Evolutionary conservation across 2,888 invertebrate species (phyloP).

Genomic region (Andricus quercusramuli): DNA sequence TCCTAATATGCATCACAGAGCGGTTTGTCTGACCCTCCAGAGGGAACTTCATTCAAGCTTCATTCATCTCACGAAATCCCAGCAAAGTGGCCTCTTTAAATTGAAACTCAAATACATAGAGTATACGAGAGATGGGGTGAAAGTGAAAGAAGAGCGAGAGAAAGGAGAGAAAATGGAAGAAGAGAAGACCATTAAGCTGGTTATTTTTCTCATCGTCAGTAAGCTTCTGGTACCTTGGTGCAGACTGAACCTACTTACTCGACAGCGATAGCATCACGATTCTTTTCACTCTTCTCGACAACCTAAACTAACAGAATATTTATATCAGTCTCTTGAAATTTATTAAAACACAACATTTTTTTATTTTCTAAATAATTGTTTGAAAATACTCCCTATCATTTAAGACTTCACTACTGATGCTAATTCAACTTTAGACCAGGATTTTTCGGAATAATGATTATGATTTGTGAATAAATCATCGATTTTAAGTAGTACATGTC

Average conservation of each 20-base stretch:
- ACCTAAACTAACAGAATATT: not conserved
- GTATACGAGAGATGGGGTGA: not conserved
- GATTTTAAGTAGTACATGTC: too few species aligned
- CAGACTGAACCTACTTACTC: not conserved
- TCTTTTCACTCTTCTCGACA: not conserved
- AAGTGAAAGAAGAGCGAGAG: constrained; percentile 6
- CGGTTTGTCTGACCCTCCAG: not conserved
- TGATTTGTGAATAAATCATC: too few species aligned
- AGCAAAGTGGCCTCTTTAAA: not conserved
- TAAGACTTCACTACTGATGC: too few species aligned
- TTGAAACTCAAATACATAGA: not conserved
- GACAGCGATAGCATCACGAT: not conserved
- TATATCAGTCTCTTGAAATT: not conserved
- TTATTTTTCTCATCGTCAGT: not conserved
- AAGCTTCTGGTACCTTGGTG: not conserved
- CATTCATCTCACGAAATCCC: not conserved
- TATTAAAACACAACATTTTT: not conserved
- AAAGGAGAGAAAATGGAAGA: not conserved
- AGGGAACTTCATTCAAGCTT: not conserved
- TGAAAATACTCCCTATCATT: too few species aligned
- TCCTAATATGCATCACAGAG: not conserved
- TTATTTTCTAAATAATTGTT: too few species aligned
- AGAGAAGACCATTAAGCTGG: not conserved
- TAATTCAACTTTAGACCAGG: too few species aligned
- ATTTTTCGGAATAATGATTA: too few species aligned